phyloP scores from a whole-genome alignment of 1,140 invertebrate species.

The Caerostris darwini region DNA sequence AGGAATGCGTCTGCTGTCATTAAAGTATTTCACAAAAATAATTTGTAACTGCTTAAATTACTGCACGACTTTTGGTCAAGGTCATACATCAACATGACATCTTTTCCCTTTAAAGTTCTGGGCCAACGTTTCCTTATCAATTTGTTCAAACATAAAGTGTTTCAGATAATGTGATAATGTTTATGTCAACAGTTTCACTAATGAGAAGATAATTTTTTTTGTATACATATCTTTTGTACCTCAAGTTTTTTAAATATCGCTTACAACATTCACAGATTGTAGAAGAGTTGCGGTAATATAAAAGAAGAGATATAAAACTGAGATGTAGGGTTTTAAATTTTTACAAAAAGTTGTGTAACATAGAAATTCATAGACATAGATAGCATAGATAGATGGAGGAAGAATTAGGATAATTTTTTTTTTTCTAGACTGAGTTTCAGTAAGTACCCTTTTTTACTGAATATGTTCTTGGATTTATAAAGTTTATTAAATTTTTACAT shows the following conservation, averaged over 20 bases:
- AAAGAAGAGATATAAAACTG: background rate
- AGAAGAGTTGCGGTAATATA: background rate
- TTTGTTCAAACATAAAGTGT: background rate
- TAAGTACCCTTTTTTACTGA: too few relatives aligned
- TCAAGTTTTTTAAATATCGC: background rate
- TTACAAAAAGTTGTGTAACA: background rate
- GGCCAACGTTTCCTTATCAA: background rate
- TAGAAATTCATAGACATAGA: too few relatives aligned
- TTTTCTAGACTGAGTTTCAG: too few relatives aligned
- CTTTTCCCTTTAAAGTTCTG: background rate
- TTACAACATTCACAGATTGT: background rate
- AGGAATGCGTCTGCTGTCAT: background rate
- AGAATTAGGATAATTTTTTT: too few relatives aligned
- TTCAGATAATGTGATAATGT: background rate
- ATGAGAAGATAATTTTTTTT: background rate
- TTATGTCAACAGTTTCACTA: background rate
- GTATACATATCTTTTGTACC: background rate
- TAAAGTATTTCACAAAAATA: background rate
- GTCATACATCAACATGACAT: background rate
- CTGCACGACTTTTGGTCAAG: background rate
- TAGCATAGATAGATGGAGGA: too few relatives aligned
- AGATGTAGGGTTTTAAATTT: background rate
- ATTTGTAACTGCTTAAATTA: background rate
- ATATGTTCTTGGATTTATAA: too few relatives aligned
- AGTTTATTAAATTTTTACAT: too few relatives aligned